Percentiles rank a stretch among this genome's conserved stretches.
Conservation (phyloP, 2,113 vertebrate genomes). For the Triplophysa dalaica region DNA sequence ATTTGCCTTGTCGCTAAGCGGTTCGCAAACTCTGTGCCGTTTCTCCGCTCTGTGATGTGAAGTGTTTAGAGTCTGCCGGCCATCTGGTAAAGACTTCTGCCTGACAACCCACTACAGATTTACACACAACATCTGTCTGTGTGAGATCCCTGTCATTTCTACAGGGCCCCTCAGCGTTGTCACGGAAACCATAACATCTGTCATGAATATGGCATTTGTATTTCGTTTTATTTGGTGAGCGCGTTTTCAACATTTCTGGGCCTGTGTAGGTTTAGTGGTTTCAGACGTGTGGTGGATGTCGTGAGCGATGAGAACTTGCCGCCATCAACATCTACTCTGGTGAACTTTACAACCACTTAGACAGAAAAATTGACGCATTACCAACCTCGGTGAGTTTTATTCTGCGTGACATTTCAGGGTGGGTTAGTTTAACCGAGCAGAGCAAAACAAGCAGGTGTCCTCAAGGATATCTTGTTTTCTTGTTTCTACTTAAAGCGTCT, state of each 20-base stretch:
- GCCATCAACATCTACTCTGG: neutral
- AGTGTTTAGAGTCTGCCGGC: conserved; percentile 8
- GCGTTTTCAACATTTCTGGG: neutral
- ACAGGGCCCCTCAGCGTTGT: neutral
- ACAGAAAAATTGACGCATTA: too few species aligned
- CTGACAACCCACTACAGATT: conserved; percentile 1
- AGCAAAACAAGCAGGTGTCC: too few species aligned
- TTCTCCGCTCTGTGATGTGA: neutral
- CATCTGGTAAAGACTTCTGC: conserved; percentile 30
- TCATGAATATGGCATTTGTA: neutral
- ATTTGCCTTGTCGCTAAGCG: conserved; percentile 20
- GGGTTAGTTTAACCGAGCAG: too few species aligned
- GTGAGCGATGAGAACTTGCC: neutral
- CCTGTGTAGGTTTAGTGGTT: neutral
- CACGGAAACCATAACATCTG: conserved; percentile 1
- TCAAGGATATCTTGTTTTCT: too few species aligned
- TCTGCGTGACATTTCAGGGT: too few species aligned
- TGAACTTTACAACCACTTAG: neutral
- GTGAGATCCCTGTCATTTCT: neutral
- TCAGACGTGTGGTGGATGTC: too few species aligned
- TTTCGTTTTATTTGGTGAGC: neutral
- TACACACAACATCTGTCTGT: neutral
- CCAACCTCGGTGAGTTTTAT: too few species aligned
- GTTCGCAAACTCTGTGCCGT: conserved; percentile 16
- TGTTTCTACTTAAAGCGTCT: too few species aligned